Base-by-base conservation (phyloP, 1,140 invertebrate genomes). In the Drosophila mauritiana region DNA sequence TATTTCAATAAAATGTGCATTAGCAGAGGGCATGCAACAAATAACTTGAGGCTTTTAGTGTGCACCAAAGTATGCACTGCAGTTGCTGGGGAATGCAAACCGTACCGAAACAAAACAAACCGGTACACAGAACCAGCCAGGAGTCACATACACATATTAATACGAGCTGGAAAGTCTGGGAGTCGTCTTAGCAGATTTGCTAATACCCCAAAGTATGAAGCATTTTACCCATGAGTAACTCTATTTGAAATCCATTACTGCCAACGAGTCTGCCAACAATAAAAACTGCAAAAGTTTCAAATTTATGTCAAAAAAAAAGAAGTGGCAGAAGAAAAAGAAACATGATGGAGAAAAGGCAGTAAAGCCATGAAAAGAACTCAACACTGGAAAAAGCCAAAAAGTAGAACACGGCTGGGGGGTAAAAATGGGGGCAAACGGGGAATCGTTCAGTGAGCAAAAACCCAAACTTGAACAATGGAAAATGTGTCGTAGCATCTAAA, bases 1-100 rank as follows among this genome's bases (percentile, higher is more conserved):
- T 89, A 89, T 89, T 89, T 89, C 84, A 89, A 89, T 89, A 89
- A 89, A 89, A 89, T 89, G 84, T 89, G 84, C 84, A 89, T 89
- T 89, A 89, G 83, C 72, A 53, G 61, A 72, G 69, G 82, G 73
- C 73, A 62, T 77, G 77, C 85, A 84, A 89, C 84, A 89, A 89
- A 89, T 89, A 89, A 84, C 84, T 89, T 80, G 62, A 84, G 65
- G 84, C 84, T 89, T 89, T 89, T 89, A 89, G 80, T 58, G 65
- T n/a, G 68, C 72, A 54, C 58, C 52, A 55, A 65, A 73, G 56
- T 74, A 61, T 80, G 65, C 82, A 31, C n/a, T 31, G 25, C 8
- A 8, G 25, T 1, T 51, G 25, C 48, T 31, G 48, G 27, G 48
- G 31, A 82, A 80, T 79, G 73, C 76, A 51, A 51, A 51, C n/a